Evolutionary conservation across 2,888 invertebrate species (phyloP).

Genomic region (Bhutanitis thaidina): DNA sequence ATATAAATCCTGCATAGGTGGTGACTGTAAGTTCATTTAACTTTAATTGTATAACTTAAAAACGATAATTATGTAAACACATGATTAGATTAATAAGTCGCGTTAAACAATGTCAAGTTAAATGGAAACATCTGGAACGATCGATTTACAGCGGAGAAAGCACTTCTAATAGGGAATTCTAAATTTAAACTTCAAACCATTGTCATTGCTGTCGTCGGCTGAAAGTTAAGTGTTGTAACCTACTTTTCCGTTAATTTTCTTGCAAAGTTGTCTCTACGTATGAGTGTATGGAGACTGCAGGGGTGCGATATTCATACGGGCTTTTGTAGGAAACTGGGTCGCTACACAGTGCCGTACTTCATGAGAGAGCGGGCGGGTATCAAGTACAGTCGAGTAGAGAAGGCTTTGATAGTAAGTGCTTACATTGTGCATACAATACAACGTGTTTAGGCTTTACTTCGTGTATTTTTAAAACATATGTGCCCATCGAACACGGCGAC

Average conservation of each 20-base stretch:
- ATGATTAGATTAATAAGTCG: too few relatives aligned
- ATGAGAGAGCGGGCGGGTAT: slow-evolving; percentile 18
- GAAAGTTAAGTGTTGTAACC: slow-evolving; percentile 20
- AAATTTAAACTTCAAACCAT: slow-evolving; percentile 19
- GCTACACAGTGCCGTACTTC: slow-evolving; percentile 21
- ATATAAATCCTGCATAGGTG: too few relatives aligned
- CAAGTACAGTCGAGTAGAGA: slow-evolving; percentile 15
- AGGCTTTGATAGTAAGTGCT: slow-evolving; percentile 10
- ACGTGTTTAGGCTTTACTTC: too few relatives aligned
- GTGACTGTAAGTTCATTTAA: too few relatives aligned
- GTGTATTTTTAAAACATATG: too few relatives aligned
- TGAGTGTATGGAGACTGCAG: slow-evolving; percentile 18
- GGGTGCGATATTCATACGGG: slow-evolving; percentile 21
- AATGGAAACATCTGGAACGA: slow-evolving; percentile 2
- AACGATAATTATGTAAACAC: too few relatives aligned
- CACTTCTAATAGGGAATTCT: slow-evolving; percentile 12
- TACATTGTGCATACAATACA: slow-evolving; percentile 1
- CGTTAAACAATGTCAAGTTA: slow-evolving; percentile 7
- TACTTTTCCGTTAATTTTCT: slow-evolving; percentile 20
- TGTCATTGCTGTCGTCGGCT: slow-evolving; percentile 20
- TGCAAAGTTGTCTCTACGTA: slow-evolving; percentile 18
- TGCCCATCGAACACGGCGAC: too few relatives aligned
- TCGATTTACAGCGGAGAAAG: slow-evolving; percentile 9
- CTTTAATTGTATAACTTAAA: too few relatives aligned
- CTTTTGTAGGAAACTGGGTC: slow-evolving; percentile 24